Conservation (phyloP, 2,113 vertebrate species). For the Phyllostomus hastatus region DNA sequence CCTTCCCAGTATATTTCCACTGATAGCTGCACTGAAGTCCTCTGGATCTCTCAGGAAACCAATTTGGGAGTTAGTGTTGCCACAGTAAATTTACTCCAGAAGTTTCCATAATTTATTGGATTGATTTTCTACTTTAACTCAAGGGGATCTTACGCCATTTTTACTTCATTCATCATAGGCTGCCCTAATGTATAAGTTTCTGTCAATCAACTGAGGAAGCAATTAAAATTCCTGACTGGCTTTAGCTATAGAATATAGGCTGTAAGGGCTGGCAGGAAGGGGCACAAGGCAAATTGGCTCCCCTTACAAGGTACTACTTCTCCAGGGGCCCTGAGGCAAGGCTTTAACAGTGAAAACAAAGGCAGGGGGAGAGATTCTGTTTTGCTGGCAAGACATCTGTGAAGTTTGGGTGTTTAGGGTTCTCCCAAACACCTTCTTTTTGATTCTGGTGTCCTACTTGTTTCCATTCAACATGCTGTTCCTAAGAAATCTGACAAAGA, state of each 20-base stretch:
- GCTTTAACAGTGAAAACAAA: background rate
- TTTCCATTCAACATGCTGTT: background rate
- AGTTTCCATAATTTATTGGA: background rate
- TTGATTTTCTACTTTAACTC: background rate
- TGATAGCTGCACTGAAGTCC: background rate
- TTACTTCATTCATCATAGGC: background rate
- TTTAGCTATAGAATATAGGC: background rate
- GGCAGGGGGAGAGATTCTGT: background rate
- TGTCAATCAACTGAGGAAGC: background rate
- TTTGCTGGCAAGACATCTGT: background rate
- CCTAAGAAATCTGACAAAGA: slow-evolving; percentile 3
- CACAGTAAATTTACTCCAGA: background rate
- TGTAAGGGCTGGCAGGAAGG: background rate
- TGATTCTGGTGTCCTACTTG: background rate
- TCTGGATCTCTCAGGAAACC: background rate
- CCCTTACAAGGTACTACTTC: background rate
- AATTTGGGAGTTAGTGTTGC: background rate
- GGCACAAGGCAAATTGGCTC: background rate
- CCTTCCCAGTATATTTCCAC: background rate
- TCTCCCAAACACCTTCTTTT: background rate
- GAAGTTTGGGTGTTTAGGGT: background rate
- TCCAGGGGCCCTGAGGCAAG: background rate
- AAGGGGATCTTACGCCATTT: background rate
- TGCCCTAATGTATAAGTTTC: background rate
- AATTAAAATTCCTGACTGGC: background rate